Percentiles rank a stretch among this genome's conserved stretches.
phyloP scores from a whole-genome alignment of 1,140 invertebrate genomes.

The Drosophila suzukii region DNA sequence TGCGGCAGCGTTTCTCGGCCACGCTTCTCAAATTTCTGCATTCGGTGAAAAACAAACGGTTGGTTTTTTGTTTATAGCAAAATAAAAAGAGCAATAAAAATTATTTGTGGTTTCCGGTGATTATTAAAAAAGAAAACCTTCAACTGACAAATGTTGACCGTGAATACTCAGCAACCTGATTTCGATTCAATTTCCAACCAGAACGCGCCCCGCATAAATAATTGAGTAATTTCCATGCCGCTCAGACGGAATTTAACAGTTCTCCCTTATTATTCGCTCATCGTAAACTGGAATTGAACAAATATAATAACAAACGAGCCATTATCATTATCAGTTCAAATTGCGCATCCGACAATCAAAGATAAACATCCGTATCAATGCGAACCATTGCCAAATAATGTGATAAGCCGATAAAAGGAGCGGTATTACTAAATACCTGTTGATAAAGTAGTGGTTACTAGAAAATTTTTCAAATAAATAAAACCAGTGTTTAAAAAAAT shows the following conservation, averaged over 20 bases:
- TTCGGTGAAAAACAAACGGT: slow-evolving; percentile 23
- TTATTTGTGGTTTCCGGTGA: slow-evolving; percentile 24
- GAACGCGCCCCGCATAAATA: slow-evolving; percentile 63
- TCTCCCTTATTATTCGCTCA: slow-evolving; percentile 31
- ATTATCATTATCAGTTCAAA: slow-evolving; percentile 61
- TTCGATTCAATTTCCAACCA: slow-evolving; percentile 33
- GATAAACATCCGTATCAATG: slow-evolving; percentile 71
- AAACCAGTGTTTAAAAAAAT: neutral
- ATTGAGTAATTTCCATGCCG: slow-evolving; percentile 72
- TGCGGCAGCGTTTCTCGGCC: slow-evolving; percentile 20
- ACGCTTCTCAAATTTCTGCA: slow-evolving; percentile 10
- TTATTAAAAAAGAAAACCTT: slow-evolving; percentile 52
- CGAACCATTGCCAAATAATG: slow-evolving; percentile 32
- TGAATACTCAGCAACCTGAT: slow-evolving; percentile 57
- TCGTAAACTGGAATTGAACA: slow-evolving; percentile 37
- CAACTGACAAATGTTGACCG: slow-evolving; percentile 52
- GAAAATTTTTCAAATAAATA: neutral
- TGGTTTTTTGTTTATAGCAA: slow-evolving; percentile 2
- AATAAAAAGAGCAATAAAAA: neutral
- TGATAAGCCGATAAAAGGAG: slow-evolving; percentile 52
- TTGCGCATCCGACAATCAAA: slow-evolving; percentile 65
- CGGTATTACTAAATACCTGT: slow-evolving; percentile 10
- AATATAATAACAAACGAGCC: slow-evolving; percentile 35
- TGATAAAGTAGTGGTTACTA: neutral
- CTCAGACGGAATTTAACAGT: slow-evolving; percentile 33